Evolutionary conservation across 2,113 vertebrate species (phyloP).

Genomic region (Polyodon spathula): DNA sequence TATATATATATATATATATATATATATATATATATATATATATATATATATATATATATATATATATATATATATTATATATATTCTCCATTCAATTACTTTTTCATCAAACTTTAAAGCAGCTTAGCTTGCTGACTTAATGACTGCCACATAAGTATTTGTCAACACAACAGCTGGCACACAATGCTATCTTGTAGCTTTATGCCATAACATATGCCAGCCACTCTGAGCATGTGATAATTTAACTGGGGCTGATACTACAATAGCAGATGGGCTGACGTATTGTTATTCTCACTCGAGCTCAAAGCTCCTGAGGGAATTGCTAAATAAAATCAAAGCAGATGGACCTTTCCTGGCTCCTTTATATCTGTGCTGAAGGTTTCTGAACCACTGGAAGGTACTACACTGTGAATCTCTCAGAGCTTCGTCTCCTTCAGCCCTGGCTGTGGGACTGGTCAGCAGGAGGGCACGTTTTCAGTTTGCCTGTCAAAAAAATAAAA

Average conservation of each 20-base stretch:
- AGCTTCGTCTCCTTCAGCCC: no score
- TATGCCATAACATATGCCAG: slow-evolving; percentile 94
- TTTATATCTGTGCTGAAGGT: slow-evolving; percentile 77
- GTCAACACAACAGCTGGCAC: slow-evolving; percentile 89
- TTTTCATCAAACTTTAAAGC: slow-evolving; percentile 52
- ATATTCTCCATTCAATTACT: slow-evolving; percentile 41
- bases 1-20: no score
- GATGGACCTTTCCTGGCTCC: slow-evolving; percentile 85
- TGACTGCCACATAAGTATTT: slow-evolving; percentile 88
- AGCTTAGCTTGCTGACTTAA: slow-evolving; percentile 76
- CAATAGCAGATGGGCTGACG: slow-evolving; percentile 84
- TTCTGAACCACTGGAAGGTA: no score
- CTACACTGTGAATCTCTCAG: no score
- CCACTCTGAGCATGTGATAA: slow-evolving; percentile 84
- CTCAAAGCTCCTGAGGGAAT: slow-evolving; percentile 75
- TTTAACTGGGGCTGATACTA: slow-evolving; percentile 77
- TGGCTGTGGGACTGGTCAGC: no score
- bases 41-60: no score
- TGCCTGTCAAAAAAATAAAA: no score
- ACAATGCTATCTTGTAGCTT: slow-evolving; percentile 90
- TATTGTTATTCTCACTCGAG: slow-evolving; percentile 90
- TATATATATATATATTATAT: no score
- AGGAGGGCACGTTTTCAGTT: no score
- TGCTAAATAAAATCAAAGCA: slow-evolving; percentile 90
- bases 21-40: no score